Conservation (phyloP, 1,140 invertebrate genomes). For the Dendroctonus valens region DNA sequence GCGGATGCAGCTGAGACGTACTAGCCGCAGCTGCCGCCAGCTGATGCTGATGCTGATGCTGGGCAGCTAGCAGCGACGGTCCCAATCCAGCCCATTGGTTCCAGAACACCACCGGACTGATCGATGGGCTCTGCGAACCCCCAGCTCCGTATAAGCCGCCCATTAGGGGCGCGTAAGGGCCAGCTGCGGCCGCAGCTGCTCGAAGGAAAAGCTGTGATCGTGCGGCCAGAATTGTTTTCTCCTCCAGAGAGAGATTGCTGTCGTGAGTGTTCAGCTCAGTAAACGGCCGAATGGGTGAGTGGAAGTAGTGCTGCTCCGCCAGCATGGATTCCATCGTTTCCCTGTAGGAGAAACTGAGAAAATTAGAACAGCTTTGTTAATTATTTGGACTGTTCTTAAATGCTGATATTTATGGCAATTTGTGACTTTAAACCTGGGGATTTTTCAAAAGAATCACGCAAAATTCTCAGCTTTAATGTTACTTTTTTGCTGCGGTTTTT, state of each 20-base stretch:
- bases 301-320: conserved; percentile 71
- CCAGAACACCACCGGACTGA: conserved; percentile 55
- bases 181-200: conserved; percentile 63
- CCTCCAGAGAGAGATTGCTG: conserved; percentile 70
- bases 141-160: conserved; percentile 55
- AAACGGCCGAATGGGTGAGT: conserved; percentile 71
- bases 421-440: no score
- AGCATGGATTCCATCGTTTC: conserved; percentile 82
- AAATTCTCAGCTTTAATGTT: no score
- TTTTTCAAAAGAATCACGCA: no score
- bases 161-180: conserved; percentile 56
- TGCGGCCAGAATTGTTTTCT: conserved; percentile 71
- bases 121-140: conserved; percentile 44
- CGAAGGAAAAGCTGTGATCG: conserved; percentile 65
- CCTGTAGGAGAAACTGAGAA: conserved; percentile 54
- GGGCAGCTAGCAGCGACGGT: conserved; percentile 52
- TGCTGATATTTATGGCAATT: no score
- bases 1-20: conserved; percentile 47
- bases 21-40: conserved; percentile 48
- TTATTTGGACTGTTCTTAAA: no score
- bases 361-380: conserved; percentile 11
- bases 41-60: conserved; percentile 50
- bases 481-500: no score
- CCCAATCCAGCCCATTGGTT: conserved; percentile 63
- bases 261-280: conserved; percentile 65